These are phyloP conservation scores for Eulemur rubriventer DNA, from an alignment of 2,797 vertebrate genomes.

Conservation along the genomic window DNA sequence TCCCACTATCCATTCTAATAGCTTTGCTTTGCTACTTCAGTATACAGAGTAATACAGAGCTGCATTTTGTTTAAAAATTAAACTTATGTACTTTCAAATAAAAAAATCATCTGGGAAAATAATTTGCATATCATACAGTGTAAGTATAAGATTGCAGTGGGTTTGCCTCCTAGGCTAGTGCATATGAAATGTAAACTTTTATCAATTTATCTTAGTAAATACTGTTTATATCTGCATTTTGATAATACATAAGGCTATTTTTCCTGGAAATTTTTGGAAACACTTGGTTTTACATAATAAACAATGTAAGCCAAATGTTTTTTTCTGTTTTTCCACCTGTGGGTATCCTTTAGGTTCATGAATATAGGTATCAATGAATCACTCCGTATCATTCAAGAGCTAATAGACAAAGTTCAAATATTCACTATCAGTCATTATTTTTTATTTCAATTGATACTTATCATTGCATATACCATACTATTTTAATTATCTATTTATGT, in stretches of 20 bases:
- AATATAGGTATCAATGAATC: background rate
- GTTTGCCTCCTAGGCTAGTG: slow-evolving; percentile 9
- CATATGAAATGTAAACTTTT: slow-evolving; percentile 44
- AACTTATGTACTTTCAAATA: slow-evolving; percentile 34
- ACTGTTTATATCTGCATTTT: background rate
- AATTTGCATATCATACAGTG: background rate
- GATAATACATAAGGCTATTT: background rate
- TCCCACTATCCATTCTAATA: background rate
- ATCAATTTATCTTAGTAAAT: slow-evolving; percentile 8
- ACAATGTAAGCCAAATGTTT: background rate
- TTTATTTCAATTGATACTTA: background rate
- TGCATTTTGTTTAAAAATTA: background rate
- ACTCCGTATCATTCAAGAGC: background rate
- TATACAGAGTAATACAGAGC: background rate
- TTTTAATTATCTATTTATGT: slow-evolving; percentile 18
- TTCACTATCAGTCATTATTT: background rate
- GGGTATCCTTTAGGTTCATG: background rate
- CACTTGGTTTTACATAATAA: slow-evolving; percentile 12
- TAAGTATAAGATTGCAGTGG: slow-evolving; percentile 43
- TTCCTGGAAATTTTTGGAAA: slow-evolving; percentile 31
- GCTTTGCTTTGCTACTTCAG: background rate
- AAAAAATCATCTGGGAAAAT: slow-evolving; percentile 48
- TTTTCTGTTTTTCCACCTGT: background rate
- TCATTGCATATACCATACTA: background rate
- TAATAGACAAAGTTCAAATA: slow-evolving; percentile 27